Evolutionary conservation across 2,888 invertebrate species (phyloP), one percentile per base, ranked within the genome.

Genomic region (Quadriops clusia): DNA sequence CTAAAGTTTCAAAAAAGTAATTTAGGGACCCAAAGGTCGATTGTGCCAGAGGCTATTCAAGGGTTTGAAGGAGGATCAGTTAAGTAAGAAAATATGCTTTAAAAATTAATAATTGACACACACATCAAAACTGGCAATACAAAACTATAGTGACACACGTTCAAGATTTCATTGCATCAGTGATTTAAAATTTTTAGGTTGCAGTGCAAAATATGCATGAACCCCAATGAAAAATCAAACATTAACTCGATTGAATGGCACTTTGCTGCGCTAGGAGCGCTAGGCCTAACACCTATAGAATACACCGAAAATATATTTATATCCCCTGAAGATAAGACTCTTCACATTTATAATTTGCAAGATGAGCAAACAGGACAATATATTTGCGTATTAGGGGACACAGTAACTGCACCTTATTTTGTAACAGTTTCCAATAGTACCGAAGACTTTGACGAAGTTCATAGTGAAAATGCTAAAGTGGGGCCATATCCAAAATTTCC

Each of bases 331-430:
- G 62, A 65, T 28, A 61, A 61, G 38, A 49, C 57, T 22, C 47
- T 77, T 22, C 58, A 60, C n/a, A 59, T 76, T 27, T 70, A 67
- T 45, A 65, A 70, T 42, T 54, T 68, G 18, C 50, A 56, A 31
- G 39, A 39, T 2, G 56, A 59, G 21, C 64, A 72, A 44, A 61
- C 61, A 2, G 76, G 75, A 1, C 58, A 67, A 30, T 77, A 75
- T 46, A 55, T 64, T 40, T 77, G 76, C 45, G 51, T 53, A 41
- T 40, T 69, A 5, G 69, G 65, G 6, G 52, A 61, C 28, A 54
- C 58, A 3, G 37, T 58, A 23, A 61, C 60, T 3, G 50, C 60
- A 9, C 58, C 65, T 4, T 64, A 67, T 37, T 62, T 68, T 39
- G 43, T 77, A 23, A 68, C 72, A 22, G 63, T 76, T 1, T 56